Conservation (phyloP, 1,140 invertebrate genomes). For the Magallana angulata region DNA sequence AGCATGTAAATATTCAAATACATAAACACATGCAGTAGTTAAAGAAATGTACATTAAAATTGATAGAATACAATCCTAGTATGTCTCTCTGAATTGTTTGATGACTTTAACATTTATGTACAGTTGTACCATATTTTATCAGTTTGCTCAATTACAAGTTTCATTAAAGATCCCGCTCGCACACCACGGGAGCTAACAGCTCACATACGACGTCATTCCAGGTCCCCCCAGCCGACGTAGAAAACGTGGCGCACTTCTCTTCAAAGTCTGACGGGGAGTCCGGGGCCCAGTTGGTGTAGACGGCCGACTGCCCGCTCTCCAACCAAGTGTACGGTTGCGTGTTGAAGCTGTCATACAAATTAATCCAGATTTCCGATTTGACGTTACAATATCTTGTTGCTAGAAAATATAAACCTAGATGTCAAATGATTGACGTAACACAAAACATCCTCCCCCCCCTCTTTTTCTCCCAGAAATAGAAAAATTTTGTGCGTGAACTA, state of each 20-base stretch:
- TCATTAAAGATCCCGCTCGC: not conserved
- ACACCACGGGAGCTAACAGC: not conserved
- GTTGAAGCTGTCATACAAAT: not conserved
- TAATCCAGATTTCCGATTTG: not conserved
- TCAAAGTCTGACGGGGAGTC: not conserved
- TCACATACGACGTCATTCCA: not conserved
- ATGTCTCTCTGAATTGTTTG: too few species aligned
- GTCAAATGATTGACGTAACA: too few species aligned
- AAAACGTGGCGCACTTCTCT: not conserved
- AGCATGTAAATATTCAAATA: too few species aligned
- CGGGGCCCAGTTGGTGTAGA: not conserved
- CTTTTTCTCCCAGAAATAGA: too few species aligned
- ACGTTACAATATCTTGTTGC: not conserved
- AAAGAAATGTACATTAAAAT: too few species aligned
- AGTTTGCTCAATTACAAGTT: too few species aligned
- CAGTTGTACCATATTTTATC: too few species aligned
- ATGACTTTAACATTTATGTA: too few species aligned
- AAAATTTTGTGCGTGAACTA: too few species aligned
- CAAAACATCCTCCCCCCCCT: too few species aligned
- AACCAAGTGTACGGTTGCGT: not conserved
- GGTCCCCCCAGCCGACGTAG: not conserved
- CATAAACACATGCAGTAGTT: too few species aligned
- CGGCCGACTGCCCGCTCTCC: not conserved
- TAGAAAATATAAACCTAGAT: not conserved
- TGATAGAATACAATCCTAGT: too few species aligned